Conservation (phyloP, 2,888 invertebrate species). For the Agrilus mali region DNA sequence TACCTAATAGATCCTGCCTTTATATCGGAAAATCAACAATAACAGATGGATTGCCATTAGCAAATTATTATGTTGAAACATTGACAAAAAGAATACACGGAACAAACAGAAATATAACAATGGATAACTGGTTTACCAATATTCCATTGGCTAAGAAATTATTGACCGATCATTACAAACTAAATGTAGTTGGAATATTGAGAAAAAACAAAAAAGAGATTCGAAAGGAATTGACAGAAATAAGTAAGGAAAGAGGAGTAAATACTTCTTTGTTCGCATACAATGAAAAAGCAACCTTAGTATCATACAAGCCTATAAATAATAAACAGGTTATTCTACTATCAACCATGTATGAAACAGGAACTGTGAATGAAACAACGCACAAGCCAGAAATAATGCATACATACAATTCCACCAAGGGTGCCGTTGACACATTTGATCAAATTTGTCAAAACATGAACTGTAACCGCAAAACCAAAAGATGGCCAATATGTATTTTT, state of each 20-base stretch:
- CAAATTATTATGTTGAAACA: conserved; percentile 18
- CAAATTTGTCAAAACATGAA: conserved; percentile 3
- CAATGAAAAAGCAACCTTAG: too few species aligned
- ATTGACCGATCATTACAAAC: conserved; percentile 20
- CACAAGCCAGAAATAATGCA: conserved; percentile 7
- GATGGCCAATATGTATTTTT: conserved; percentile 3
- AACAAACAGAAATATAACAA: conserved; percentile 16
- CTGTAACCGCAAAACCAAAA: background rate
- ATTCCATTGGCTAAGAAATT: conserved; percentile 20
- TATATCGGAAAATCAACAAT: conserved; percentile 21
- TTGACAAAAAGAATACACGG: conserved; percentile 20
- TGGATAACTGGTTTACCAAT: conserved; percentile 27
- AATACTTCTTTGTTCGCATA: too few species aligned
- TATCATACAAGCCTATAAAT: too few species aligned
- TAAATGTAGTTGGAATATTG: conserved; percentile 22
- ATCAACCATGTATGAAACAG: too few species aligned
- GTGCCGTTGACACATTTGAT: background rate
- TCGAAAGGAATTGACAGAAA: too few species aligned
- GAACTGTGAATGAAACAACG: background rate
- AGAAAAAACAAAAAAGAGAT: conserved; percentile 24
- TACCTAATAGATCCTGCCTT: conserved; percentile 20
- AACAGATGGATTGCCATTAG: conserved; percentile 17
- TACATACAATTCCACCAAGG: conserved; percentile 6
- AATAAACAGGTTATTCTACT: too few species aligned
- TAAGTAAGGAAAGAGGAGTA: too few species aligned